Percentiles rank a stretch among this genome's conserved stretches.
These are phyloP conservation scores for Eremophila alpestris DNA, from an alignment of 2,797 vertebrate genomes.

Conservation along the genomic window DNA sequence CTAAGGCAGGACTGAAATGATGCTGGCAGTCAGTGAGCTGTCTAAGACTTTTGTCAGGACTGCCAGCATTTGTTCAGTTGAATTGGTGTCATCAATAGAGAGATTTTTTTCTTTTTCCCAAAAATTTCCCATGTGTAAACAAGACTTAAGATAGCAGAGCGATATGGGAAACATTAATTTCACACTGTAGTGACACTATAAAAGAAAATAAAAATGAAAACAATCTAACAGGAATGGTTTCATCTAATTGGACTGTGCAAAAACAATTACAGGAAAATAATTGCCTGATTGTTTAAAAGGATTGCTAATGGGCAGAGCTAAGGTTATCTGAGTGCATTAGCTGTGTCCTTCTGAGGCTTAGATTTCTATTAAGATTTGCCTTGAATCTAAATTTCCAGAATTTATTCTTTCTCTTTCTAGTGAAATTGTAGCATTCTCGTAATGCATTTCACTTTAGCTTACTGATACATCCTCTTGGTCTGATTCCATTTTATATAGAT, in stretches of 20 bases:
- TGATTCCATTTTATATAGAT: conserved; percentile 15
- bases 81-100: neutral
- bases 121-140: conserved; percentile 30
- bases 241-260: conserved; percentile 49
- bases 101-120: neutral
- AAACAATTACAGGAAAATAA: conserved; percentile 61
- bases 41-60: neutral
- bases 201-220: conserved; percentile 59
- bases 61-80: neutral
- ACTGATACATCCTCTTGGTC: neutral
- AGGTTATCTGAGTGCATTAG: conserved; percentile 43
- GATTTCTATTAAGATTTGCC: conserved; percentile 56
- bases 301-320: conserved; percentile 50
- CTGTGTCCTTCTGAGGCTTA: conserved; percentile 22
- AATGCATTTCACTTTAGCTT: neutral
- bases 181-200: conserved; percentile 22
- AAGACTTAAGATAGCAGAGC: neutral
- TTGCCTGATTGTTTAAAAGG: conserved; percentile 63
- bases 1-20: neutral
- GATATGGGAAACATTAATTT: conserved; percentile 39
- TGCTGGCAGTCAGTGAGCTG: conserved; percentile 6
- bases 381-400: conserved; percentile 57
- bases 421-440: neutral
- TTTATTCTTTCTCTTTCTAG: conserved; percentile 22
- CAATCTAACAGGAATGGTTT: conserved; percentile 34